Base-by-base conservation (phyloP, 2,797 vertebrate genomes). In the Cyclura pinguis region DNA sequence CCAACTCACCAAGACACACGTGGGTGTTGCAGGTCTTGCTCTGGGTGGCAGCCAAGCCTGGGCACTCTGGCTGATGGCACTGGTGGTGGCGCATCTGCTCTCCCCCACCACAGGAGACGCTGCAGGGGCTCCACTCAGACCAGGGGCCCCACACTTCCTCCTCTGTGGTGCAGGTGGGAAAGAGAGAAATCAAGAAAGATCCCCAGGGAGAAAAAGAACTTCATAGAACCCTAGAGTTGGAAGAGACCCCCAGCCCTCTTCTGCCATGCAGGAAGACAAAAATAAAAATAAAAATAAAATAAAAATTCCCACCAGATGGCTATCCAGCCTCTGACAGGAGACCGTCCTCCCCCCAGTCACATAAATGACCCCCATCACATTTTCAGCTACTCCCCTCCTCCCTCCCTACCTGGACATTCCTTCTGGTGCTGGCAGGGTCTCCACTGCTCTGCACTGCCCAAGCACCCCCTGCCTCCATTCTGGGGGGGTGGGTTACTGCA, bases 21-120 rank as follows among this genome's bases (percentile, higher is more conserved):
- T 98, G 98, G 1, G 95, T 98, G 96, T 97, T 98, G 92, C 98
- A 99, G 50, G 95, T 97, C 93, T 97, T 98, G 96, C 98, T 98
- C 96, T 99, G 98, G 42, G 93, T 95, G 38, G 93, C 95, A 16
- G 93, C 96, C 72, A 96, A 94, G 0, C 98, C 98, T 0, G 88
- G 93, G 93, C 98, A 99, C 14, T 95, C 96, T 0, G 96, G 95
- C 0, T 80, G 93, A 2, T 29, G 96, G 77, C 98, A 99, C 50
- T 29, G 80, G 0, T 98, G 97, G 8, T 93, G 95, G 10, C 98
- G 98, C 27, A 96, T 94, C 96, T 98, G 98, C 93, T 98, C 98
- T 1, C 99, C 98, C 16, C 98, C 99, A 0, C 98, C 98, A 5
- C 98, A 99, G 59, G 97, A 98, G 32, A 98, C 98, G 0, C 98